Evolutionary conservation across 2,113 vertebrate species (phyloP).

Genomic region (Hemiprocne comata): DNA sequence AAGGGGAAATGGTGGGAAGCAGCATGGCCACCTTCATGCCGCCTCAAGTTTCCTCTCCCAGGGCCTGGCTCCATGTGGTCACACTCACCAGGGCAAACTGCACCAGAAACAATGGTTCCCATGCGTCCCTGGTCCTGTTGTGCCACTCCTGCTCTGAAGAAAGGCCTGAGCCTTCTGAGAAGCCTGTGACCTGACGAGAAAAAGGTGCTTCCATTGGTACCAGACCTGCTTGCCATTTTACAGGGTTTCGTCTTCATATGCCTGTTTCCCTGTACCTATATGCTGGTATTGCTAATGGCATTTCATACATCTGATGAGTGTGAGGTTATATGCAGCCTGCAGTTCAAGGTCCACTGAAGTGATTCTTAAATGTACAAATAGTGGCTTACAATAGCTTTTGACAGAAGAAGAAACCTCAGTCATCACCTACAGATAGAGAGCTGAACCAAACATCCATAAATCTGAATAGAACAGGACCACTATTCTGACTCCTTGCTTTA

Average conservation of each 20-base stretch:
- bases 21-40: no score
- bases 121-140: rapidly evolving
- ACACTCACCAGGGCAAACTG: rapidly evolving
- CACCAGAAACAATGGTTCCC: rapidly evolving
- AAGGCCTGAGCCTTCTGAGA: rapidly evolving
- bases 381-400: rapidly evolving
- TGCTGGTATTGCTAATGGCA: rapidly evolving
- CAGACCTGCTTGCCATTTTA: rapidly evolving
- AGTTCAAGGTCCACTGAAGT: background rate
- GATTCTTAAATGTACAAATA: background rate
- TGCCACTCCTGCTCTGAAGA: background rate
- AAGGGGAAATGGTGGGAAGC: no score
- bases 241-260: background rate
- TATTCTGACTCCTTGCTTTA: background rate
- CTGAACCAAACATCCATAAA: background rate
- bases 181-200: background rate
- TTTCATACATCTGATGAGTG: rapidly evolving
- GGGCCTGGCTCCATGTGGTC: rapidly evolving
- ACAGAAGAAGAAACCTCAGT: background rate
- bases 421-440: background rate
- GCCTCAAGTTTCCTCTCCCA: background rate
- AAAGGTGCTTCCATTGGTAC: rapidly evolving
- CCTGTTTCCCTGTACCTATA: rapidly evolving
- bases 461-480: background rate
- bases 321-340: background rate